phyloP scores from a whole-genome alignment of 2,888 invertebrate genomes.

The Pseudanteris insignis region DNA sequence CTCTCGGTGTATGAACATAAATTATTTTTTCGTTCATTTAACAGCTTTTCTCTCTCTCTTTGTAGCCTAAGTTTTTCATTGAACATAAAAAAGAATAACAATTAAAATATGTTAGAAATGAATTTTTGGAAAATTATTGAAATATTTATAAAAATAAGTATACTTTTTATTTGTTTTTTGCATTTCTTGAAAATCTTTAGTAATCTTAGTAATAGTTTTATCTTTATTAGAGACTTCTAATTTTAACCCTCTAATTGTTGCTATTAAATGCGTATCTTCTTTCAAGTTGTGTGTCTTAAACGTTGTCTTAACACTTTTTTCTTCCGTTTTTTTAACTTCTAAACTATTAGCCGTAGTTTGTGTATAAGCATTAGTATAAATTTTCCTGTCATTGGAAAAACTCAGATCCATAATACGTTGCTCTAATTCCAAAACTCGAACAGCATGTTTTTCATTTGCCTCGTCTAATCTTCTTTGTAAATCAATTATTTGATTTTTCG shows the following conservation, averaged over 20 bases:
- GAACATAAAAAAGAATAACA: neutral
- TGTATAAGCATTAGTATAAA: constrained; percentile 54
- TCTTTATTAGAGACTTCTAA: constrained; percentile 79
- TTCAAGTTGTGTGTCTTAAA: constrained; percentile 67
- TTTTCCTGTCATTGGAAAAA: constrained; percentile 49
- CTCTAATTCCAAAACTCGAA: constrained; percentile 67
- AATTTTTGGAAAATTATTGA: neutral
- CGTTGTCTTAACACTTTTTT: constrained; percentile 49
- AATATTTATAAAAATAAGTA: neutral
- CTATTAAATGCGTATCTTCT: constrained; percentile 80
- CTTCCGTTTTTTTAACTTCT: constrained; percentile 46
- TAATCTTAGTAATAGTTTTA: constrained; percentile 76
- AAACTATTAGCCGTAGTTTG: constrained; percentile 53
- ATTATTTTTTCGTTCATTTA: constrained; percentile 64
- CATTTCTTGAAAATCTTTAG: constrained; percentile 79
- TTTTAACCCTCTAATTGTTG: constrained; percentile 82
- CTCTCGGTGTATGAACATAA: no score
- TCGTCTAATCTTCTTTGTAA: constrained; percentile 81
- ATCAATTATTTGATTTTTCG: constrained; percentile 76
- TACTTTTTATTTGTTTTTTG: constrained; percentile 77
- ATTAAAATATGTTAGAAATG: neutral
- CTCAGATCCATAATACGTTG: constrained; percentile 49
- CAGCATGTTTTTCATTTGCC: constrained; percentile 80
- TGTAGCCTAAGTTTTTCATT: constrained; percentile 68
- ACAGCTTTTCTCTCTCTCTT: constrained; percentile 74